Base-by-base conservation (phyloP, 2,888 invertebrate genomes). In the Clanis bilineata region DNA sequence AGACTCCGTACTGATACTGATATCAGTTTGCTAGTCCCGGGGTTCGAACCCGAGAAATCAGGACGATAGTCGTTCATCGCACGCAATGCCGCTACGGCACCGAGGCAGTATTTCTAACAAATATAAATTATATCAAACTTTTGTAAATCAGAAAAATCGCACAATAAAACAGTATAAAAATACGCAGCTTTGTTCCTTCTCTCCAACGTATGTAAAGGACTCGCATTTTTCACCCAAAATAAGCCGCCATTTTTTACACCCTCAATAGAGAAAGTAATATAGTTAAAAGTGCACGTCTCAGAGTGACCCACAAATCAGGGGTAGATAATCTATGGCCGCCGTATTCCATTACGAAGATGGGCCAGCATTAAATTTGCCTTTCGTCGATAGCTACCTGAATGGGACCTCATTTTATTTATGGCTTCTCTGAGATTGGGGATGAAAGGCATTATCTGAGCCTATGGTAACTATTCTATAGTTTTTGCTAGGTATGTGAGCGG, bases 331-430 rank as follows among this genome's bases (percentile, higher is more conserved):
- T 69, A 57, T 55, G 64, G 62, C 63, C 18, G 22, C 69, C 72
- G 72, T 73, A 61, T 71, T 68, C 72, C 73, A 77, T 80, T 81
- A 77, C 72, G 75, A 74, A 73, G 73, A 80, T 76, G 76, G 74
- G 72, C 69, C 64, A 67, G 63, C 65, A 68, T 63, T 67, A 72
- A 69, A 66, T 59, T 58, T 51, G 70, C 71, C 67, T 60, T 59
- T 54, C 51, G 63, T 57, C 55, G 62, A 55, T 61, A 64, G 51
- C 65, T 58, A 58, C 47, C 47, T 58, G 47, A 58, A 62, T 57
- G 51, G 59, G 64, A 57, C 57, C 60, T 15, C 56, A 62, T 57
- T 64, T 64, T 56, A 54, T 56, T 44, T 21, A 60, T 54, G 62
- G 32, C 54, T 36, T 51, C 18, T 32, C 47, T n/a, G 15, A 44